A percentile compares a stretch with the other conserved stretches of the same genome.
Conservation (phyloP, 2,113 vertebrate species). For the Dipodomys ordii region DNA sequence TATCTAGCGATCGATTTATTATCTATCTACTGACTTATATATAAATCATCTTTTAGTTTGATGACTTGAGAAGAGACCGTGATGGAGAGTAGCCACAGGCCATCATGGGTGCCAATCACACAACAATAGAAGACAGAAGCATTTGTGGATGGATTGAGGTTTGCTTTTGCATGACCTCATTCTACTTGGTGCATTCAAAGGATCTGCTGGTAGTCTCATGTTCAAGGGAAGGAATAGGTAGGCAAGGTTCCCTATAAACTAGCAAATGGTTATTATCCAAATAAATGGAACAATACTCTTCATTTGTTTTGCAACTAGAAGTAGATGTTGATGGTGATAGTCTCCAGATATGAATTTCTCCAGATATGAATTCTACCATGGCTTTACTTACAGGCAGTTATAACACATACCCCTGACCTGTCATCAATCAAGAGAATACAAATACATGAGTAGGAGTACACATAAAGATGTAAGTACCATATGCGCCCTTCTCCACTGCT, state of each 20-base stretch:
- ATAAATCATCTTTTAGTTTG: background rate
- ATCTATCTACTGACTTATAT: background rate
- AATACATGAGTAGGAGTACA: background rate
- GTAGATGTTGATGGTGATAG: background rate
- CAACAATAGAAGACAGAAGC: background rate
- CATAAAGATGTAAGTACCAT: background rate
- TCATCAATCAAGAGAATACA: background rate
- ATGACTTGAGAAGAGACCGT: background rate
- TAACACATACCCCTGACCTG: background rate
- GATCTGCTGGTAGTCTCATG: background rate
- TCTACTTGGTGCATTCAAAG: background rate
- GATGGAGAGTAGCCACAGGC: background rate
- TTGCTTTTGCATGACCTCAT: background rate
- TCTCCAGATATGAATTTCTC: background rate
- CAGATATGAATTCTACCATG: background rate
- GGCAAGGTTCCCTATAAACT: background rate
- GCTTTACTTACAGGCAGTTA: background rate
- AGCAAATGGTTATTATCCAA: background rate
- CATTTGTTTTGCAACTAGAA: background rate
- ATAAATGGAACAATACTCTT: background rate
- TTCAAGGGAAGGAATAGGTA: background rate
- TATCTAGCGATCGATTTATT: background rate
- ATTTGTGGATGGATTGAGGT: background rate
- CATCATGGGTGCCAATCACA: background rate
- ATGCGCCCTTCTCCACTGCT: background rate